Evolutionary conservation across 92 coral and sea anemone species (phyloP).

Genomic region (Anthopleura xanthogrammica): DNA sequence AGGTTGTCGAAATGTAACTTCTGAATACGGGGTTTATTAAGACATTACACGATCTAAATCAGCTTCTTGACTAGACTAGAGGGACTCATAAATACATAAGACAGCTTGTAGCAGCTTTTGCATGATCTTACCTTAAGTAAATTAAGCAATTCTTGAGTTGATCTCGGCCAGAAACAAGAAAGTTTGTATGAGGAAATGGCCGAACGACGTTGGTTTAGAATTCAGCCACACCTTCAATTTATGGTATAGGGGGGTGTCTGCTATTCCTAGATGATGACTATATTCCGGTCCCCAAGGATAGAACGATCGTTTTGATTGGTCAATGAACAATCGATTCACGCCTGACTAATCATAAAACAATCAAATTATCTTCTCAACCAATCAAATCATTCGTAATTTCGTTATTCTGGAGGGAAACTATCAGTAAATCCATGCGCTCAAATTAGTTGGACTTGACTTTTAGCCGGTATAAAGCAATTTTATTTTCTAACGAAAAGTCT

Average conservation of each 20-base stretch:
- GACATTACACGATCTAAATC: constrained; percentile 1
- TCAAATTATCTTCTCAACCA: constrained; percentile 50
- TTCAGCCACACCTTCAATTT: constrained; percentile 97
- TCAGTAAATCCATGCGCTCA: constrained; percentile 26
- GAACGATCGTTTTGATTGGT: constrained; percentile 66
- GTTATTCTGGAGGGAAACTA: constrained; percentile 44
- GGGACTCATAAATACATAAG: constrained; percentile 20
- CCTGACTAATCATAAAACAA: constrained; percentile 53
- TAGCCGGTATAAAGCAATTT: constrained; percentile 8
- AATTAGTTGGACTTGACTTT: neutral
- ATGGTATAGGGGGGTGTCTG: constrained; percentile 89
- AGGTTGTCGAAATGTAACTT: constrained; percentile 14
- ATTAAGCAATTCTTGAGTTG: constrained; percentile 51
- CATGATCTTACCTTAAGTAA: constrained; percentile 58
- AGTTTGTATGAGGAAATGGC: constrained; percentile 86
- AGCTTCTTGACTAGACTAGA: constrained; percentile 33
- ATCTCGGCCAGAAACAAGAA: constrained; percentile 76
- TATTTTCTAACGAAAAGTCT: neutral
- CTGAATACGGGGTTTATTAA: constrained; percentile 12
- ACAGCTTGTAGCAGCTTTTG: constrained; percentile 9
- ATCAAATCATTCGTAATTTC: constrained; percentile 53
- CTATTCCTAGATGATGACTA: constrained; percentile 76
- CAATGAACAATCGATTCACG: constrained; percentile 55
- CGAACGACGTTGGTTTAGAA: constrained; percentile 76
- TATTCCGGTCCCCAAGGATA: constrained; percentile 49